These are phyloP conservation scores for Zapus hudsonius DNA, from an alignment of 2,113 vertebrate species.

Conservation along the genomic window DNA sequence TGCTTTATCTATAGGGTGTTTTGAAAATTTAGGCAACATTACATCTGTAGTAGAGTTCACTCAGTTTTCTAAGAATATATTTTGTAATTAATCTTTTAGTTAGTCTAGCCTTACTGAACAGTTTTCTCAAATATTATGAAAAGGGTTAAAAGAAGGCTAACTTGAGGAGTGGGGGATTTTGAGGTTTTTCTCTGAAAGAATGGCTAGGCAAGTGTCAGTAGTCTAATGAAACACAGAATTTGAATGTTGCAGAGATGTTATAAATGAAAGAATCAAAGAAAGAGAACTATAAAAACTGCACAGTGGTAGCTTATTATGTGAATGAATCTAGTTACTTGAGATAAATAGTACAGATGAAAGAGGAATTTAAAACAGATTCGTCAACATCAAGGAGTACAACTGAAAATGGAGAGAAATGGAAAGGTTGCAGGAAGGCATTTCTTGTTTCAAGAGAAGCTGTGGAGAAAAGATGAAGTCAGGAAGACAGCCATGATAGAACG, in stretches of 20 bases:
- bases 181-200: neutral
- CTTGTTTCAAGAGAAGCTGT: neutral
- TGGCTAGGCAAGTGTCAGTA: neutral
- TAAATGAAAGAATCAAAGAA: neutral
- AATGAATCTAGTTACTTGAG: neutral
- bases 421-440: neutral
- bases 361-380: neutral
- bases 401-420: neutral
- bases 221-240: neutral
- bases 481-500: neutral
- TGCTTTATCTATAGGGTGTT: neutral
- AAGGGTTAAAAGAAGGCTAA: neutral
- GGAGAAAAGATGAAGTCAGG: neutral
- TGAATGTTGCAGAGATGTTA: neutral
- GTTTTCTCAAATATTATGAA: neutral
- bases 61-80: conserved; percentile 18
- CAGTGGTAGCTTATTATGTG: neutral
- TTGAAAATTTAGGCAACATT: neutral
- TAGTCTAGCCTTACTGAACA: neutral
- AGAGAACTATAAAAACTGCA: neutral
- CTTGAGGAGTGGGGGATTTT: neutral
- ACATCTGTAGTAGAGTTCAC: neutral
- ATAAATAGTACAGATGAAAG: neutral
- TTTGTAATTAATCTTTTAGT: neutral
- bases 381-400: neutral